phyloP scores from a whole-genome alignment of 2,888 invertebrate species.

The Ommatoiulus sabulosus region DNA sequence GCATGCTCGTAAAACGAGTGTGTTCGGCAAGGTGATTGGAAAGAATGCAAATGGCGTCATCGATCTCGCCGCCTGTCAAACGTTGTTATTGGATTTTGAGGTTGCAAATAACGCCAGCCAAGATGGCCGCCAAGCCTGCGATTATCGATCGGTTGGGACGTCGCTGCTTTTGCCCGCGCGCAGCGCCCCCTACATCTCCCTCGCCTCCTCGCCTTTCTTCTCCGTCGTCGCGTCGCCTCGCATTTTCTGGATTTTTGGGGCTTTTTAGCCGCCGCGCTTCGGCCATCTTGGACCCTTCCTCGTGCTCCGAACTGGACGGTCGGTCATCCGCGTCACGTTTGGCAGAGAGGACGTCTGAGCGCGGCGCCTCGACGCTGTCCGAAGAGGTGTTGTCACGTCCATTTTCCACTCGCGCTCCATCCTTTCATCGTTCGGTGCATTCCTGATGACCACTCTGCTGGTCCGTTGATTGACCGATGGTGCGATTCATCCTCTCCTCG shows the following conservation, averaged over 20 bases:
- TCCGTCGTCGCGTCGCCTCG: not conserved
- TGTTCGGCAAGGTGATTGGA: conserved; percentile 39
- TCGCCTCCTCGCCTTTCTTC: not conserved
- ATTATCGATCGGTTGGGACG: conserved; percentile 1
- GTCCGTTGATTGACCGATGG: not conserved
- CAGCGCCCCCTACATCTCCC: conserved; percentile 1
- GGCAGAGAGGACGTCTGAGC: not conserved
- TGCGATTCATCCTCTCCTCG: not conserved
- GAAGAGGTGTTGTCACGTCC: not conserved
- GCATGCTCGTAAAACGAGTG: not conserved
- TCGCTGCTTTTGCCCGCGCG: not conserved
- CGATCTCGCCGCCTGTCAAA: conserved; percentile 35
- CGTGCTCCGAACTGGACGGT: not conserved
- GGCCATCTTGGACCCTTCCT: not conserved
- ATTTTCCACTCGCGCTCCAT: not conserved
- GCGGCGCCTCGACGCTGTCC: not conserved
- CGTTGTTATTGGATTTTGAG: conserved; percentile 44
- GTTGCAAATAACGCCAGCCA: conserved; percentile 27
- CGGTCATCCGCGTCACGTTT: not conserved
- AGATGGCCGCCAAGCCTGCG: conserved; percentile 46
- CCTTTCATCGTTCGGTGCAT: not conserved
- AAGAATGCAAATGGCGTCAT: conserved; percentile 41
- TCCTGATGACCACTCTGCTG: not conserved
- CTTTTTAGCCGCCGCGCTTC: not conserved
- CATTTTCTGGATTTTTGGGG: conserved; percentile 15